Base-by-base conservation (phyloP, 2,888 invertebrate genomes). In the Cosmia pyralina region DNA sequence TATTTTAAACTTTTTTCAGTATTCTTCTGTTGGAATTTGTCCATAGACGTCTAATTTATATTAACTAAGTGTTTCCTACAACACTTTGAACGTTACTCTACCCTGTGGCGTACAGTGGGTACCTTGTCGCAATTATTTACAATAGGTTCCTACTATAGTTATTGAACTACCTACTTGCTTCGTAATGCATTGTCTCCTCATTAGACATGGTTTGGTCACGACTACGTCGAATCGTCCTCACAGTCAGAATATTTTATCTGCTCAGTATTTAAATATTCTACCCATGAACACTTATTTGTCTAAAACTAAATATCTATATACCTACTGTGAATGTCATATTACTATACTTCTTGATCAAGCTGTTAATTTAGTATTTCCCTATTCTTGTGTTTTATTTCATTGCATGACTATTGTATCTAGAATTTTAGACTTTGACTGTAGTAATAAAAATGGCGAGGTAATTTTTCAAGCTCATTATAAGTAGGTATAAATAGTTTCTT, bases 391-490 rank as follows among this genome's bases (percentile, higher is more conserved):
- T 28, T 62, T 46, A 63, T 62, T 62, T 19, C 1, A 17, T 62
- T 22, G 62, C 44, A 19, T 38, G 8, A 41, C n/a, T 67, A 22
- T 67, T 28, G 11, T 22, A 17, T 22, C 72, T 50, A 46, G 62
- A 28, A 74, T 38, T 69, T 67, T 44, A 17, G 17, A 67, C 72
- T 73, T 73, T 41, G 53, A n/a, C n/a, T n/a, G 17, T 11, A 19
- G 28, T 46, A 44, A 19, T n/a, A 64, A 48, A 28, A 55, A 22
- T 38, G 17, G 0, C 28, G 7, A 74, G 64, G 48, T 48, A n/a
- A 28, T 53, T 38, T 52, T 44, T 19, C 7, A 74, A 63, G 10
- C 7, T 44, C 28, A 44, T 53, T 38, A 38, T 19, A 72, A 44
- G 1, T 19, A 72, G 34, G 1, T n/a, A 28, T 10, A n/a, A 41